Evolutionary conservation across 2,888 invertebrate species (phyloP).

Genomic region (Cartodere bifasciata): DNA sequence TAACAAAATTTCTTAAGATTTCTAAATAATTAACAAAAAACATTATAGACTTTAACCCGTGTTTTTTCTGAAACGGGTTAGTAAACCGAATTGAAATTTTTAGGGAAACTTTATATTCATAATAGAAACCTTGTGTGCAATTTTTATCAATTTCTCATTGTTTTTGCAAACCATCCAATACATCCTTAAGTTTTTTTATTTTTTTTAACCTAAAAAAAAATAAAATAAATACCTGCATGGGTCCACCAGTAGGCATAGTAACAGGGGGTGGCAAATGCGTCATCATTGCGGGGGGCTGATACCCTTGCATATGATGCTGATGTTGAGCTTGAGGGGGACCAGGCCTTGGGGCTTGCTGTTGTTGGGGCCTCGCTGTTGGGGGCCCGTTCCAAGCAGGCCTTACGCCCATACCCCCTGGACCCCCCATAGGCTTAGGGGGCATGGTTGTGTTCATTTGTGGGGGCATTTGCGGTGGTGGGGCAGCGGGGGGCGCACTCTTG

Average conservation of each 20-base stretch:
- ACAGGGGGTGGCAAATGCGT: slow-evolving; percentile 30
- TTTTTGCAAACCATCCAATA: no score
- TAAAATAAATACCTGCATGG: slow-evolving; percentile 17
- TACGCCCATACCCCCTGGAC: slow-evolving; percentile 20
- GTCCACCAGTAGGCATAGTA: slow-evolving; percentile 25
- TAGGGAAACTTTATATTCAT: no score
- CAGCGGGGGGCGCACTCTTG: slow-evolving; percentile 46
- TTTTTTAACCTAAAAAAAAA: no score
- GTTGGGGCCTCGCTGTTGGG: slow-evolving; percentile 19
- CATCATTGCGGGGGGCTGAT: slow-evolving; percentile 34
- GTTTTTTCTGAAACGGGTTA: no score
- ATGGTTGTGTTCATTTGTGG: slow-evolving; percentile 10
- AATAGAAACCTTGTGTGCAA: no score
- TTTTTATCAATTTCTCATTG: no score
- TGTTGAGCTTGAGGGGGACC: slow-evolving; percentile 36
- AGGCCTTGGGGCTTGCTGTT: slow-evolving; percentile 22
- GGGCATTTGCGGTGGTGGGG: slow-evolving; percentile 24
- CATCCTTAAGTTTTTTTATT: no score
- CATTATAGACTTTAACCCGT: no score
- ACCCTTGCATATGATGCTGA: slow-evolving; percentile 31
- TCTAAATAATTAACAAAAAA: no score
- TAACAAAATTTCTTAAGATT: no score
- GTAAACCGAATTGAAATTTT: no score
- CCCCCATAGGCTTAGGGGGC: slow-evolving; percentile 18
- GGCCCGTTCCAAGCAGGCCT: slow-evolving; percentile 26